phyloP scores from a whole-genome alignment of 2,113 vertebrate species.

The Cololabis saira region DNA sequence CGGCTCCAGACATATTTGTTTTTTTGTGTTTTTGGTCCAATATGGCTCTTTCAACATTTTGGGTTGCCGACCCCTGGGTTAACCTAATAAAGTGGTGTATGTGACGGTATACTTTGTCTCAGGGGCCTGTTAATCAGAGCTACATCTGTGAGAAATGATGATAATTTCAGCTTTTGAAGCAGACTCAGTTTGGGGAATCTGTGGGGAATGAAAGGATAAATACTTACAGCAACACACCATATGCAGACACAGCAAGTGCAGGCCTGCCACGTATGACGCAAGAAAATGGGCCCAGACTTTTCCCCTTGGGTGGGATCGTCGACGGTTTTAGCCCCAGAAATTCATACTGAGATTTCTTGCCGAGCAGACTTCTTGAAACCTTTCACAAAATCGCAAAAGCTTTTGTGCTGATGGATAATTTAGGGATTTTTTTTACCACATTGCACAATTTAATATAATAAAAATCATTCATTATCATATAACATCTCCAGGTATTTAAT shows the following conservation, averaged over 20 bases:
- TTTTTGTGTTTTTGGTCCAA: too few species aligned
- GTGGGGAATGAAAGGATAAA: constrained; percentile 52
- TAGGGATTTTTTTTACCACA: constrained; percentile 1
- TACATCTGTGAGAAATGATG: neutral
- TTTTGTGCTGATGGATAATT: neutral
- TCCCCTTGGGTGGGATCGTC: constrained; percentile 18
- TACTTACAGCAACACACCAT: constrained; percentile 55
- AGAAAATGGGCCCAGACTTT: constrained; percentile 19
- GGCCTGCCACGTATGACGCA: constrained; percentile 55
- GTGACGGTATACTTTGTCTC: too few species aligned
- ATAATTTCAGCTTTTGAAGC: constrained; percentile 5
- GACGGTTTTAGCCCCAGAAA: constrained; percentile 5
- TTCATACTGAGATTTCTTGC: constrained; percentile 8
- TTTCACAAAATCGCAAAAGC: neutral
- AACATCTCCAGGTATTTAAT: constrained; percentile 3
- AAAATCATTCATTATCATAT: neutral
- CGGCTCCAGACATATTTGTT: too few species aligned
- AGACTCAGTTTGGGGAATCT: constrained; percentile 25
- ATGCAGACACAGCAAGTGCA: constrained; percentile 62
- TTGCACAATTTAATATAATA: neutral
- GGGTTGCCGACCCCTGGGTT: too few species aligned
- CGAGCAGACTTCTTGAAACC: neutral
- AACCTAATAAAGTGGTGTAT: too few species aligned
- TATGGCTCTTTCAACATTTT: too few species aligned
- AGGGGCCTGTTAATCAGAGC: constrained; percentile 5